A percentile compares a stretch with the other conserved stretches of the same genome.
Conservation (phyloP, 2,888 invertebrate genomes). For the Drosophila nr. perissopoda region DNA sequence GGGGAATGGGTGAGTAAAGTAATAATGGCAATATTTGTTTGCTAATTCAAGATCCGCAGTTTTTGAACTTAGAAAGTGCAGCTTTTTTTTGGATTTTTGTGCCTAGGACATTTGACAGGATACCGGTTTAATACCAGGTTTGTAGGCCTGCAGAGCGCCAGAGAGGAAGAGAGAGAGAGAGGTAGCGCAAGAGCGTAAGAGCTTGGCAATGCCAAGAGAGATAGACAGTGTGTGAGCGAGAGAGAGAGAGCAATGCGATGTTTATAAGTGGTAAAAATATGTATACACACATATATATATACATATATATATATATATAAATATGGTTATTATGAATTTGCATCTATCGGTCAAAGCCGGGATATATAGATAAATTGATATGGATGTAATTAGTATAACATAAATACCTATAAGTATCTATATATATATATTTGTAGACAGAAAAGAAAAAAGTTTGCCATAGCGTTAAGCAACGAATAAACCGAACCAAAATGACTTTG, state of each 20-base stretch:
- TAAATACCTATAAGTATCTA: conserved; percentile 28
- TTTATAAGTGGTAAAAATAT: conserved; percentile 35
- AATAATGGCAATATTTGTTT: conserved; percentile 2
- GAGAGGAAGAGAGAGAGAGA: conserved; percentile 15
- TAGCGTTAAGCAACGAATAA: conserved; percentile 28
- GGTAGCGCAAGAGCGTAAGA: conserved; percentile 9
- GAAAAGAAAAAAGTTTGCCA: conserved; percentile 41
- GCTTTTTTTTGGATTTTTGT: conserved; percentile 4
- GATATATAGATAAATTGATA: neutral
- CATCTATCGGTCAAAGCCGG: neutral
- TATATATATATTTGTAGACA: conserved; percentile 14
- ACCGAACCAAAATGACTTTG: conserved; percentile 33
- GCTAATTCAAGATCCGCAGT: conserved; percentile 36
- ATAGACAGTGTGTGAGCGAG: neutral
- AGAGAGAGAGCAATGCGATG: conserved; percentile 5
- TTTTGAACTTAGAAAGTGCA: conserved; percentile 21
- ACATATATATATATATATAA: conserved; percentile 11
- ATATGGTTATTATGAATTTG: neutral
- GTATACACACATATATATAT: conserved; percentile 16
- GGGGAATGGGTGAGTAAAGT: neutral
- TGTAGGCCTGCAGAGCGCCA: conserved; percentile 10
- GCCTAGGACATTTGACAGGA: conserved; percentile 60
- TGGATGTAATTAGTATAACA: neutral
- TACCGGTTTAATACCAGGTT: conserved; percentile 62
- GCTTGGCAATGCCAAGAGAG: conserved; percentile 5